Evolutionary conservation across 2,797 vertebrate species (phyloP), one percentile per base, ranked within the genome.

Genomic region (Choloepus didactylus): DNA sequence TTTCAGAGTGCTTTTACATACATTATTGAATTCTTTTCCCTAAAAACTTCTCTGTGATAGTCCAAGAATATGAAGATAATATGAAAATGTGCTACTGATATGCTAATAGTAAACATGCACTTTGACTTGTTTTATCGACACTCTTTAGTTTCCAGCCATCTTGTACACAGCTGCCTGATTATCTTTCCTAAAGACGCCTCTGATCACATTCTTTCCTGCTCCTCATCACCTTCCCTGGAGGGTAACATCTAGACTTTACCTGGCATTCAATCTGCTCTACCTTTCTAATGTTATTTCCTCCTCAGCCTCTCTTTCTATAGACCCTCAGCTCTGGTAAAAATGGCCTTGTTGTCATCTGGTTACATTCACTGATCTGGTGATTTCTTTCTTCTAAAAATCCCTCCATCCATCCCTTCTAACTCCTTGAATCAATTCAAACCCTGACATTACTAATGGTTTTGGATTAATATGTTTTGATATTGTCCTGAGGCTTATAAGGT

Each of bases 21-120:
- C 49, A 73, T 86, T 75, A 84, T 41, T 95, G 83, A 89, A 67
- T 89, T 93, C 72, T 73, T 38, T 77, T 93, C 90, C 59, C 51
- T 92, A 67, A 21, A 60, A 23, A 41, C 31, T 88, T 62, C 44
- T 44, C 72, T 62, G 19, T 49, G 69, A 86, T 27, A 41, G 31
- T 80, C 31, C 38, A 56, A 75, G 49, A 92, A 72, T 31, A 6
- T 59, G n/a, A 73, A 66, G 49, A 62, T 35, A 15, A 62, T 6
- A 27, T 15, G 46, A 89, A 73, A 79, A 66, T 38, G 27, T 35
- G 16, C 12, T 27, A 5, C 27, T 79, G 16, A 38, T 66, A 83
- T 25, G 64, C 18, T 11, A 79, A 21, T 18, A 64, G n/a, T 49
- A 27, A 64, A 11, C 31, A 44, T 16, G 49, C 6, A 41, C 70